Percentiles rank a stretch among this genome's conserved stretches.
phyloP scores from a whole-genome alignment of 2,888 invertebrate species.

The Pyrocoelia pectoralis region DNA sequence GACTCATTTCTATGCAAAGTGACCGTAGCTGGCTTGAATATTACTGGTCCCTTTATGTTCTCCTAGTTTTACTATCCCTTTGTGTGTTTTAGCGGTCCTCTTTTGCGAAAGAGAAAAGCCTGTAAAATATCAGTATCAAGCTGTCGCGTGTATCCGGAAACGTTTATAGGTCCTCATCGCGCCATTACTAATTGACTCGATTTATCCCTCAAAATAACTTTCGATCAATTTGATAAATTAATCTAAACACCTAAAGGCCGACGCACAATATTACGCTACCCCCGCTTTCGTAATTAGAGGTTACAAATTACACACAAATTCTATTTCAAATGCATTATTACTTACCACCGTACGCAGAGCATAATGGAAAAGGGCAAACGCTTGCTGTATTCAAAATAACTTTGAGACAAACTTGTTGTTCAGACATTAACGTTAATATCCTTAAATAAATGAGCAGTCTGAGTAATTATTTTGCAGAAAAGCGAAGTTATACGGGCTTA shows the following conservation, averaged over 20 bases:
- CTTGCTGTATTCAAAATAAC: constrained; percentile 17
- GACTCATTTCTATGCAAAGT: constrained; percentile 56
- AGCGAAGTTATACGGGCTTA: constrained; percentile 32
- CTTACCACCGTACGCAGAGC: not conserved
- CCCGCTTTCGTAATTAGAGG: no score
- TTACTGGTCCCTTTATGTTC: constrained; percentile 50
- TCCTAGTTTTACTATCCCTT: constrained; percentile 49
- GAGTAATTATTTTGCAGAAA: constrained; percentile 32
- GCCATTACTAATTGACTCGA: no score
- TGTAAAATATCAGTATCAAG: constrained; percentile 37
- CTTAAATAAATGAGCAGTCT: constrained; percentile 32
- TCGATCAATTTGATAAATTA: not conserved
- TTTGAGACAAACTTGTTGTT: constrained; percentile 21
- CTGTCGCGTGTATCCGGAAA: constrained; percentile 32
- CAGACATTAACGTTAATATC: constrained; percentile 28
- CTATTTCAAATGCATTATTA: constrained; percentile 6
- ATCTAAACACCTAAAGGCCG: no score
- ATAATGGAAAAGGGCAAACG: constrained; percentile 19
- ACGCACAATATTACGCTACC: no score
- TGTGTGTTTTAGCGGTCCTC: constrained; percentile 40
- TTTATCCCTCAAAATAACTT: constrained; percentile 5
- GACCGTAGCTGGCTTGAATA: constrained; percentile 50
- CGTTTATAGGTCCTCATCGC: constrained; percentile 13
- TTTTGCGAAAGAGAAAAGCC: constrained; percentile 28
- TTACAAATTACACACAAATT: not conserved